phyloP scores from a whole-genome alignment of 2,113 vertebrate genomes.

The Cyprinus carpio region DNA sequence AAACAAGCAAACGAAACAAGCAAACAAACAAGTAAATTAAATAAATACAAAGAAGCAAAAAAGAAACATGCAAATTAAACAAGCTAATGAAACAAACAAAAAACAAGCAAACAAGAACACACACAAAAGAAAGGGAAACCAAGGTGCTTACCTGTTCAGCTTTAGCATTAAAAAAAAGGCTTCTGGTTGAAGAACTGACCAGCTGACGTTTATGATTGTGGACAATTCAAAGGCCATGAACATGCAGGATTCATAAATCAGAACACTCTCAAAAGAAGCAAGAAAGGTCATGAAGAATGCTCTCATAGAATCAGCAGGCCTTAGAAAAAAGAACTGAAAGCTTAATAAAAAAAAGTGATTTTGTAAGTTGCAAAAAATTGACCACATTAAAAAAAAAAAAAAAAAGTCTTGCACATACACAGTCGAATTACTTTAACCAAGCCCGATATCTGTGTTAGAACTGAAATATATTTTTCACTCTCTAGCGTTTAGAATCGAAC shows the following conservation, averaged over 20 bases:
- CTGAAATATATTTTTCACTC: background rate
- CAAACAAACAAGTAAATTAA: background rate
- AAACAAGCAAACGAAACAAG: background rate
- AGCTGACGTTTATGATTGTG: conserved; percentile 22
- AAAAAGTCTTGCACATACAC: background rate
- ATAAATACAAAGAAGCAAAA: background rate
- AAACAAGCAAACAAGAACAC: no score
- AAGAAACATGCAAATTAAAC: background rate
- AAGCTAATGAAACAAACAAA: background rate
- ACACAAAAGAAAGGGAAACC: background rate
- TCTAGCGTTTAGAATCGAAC: background rate
- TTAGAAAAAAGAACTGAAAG: background rate
- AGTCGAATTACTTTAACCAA: background rate
- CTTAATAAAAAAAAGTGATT: background rate
- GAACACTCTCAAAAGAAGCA: background rate
- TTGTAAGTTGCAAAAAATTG: background rate
- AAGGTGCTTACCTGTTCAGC: conserved; percentile 28
- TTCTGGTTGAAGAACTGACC: background rate
- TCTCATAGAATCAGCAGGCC: background rate
- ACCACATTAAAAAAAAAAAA: background rate
- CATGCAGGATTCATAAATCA: conserved; percentile 7
- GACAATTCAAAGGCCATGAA: background rate
- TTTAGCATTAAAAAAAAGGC: conserved; percentile 11
- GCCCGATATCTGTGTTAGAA: background rate
- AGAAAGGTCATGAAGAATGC: background rate